These are phyloP conservation scores for Drosophila sechellia DNA, from an alignment of 1,140 invertebrate genomes.

Conservation along the genomic window DNA sequence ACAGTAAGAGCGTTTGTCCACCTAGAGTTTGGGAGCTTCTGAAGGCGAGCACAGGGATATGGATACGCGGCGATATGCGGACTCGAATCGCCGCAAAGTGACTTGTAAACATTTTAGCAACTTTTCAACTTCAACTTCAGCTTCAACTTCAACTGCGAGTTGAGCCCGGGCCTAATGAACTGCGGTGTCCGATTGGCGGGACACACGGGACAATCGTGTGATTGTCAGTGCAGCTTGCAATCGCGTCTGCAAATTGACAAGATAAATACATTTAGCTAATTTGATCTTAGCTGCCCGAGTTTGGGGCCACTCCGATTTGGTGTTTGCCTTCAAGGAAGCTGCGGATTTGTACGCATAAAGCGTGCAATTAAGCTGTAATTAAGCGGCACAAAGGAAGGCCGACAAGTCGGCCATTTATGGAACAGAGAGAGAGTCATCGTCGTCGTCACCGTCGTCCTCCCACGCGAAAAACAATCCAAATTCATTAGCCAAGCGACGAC, in stretches of 20 bases:
- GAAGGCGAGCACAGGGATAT: conserved; percentile 57
- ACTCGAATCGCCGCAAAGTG: conserved; percentile 64
- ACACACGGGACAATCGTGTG: conserved; percentile 41
- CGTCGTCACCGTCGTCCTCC: conserved; percentile 25
- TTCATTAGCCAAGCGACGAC: conserved; percentile 76
- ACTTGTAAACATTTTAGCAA: conserved; percentile 83
- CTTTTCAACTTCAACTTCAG: conserved; percentile 70
- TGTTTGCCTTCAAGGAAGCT: conserved; percentile 52
- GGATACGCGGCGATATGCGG: conserved; percentile 8
- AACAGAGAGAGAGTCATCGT: conserved; percentile 1
- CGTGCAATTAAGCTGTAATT: conserved; percentile 79
- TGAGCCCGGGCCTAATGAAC: conserved; percentile 67
- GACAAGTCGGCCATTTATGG: conserved; percentile 39
- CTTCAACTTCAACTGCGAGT: conserved; percentile 41
- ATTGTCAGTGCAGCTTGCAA: conserved; percentile 68
- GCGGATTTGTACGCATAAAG: conserved; percentile 75
- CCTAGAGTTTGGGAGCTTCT: conserved; percentile 55
- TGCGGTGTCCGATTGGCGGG: conserved; percentile 35
- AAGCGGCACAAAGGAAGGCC: conserved; percentile 62
- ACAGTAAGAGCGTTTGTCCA: conserved; percentile 73
- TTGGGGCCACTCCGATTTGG: conserved; percentile 4
- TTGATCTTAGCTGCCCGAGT: conserved; percentile 61
- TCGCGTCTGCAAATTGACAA: conserved; percentile 80
- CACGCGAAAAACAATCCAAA: conserved; percentile 75
- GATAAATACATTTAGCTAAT: conserved; percentile 84